phyloP scores from a whole-genome alignment of 2,888 invertebrate genomes.

The Orthosia gothica region DNA sequence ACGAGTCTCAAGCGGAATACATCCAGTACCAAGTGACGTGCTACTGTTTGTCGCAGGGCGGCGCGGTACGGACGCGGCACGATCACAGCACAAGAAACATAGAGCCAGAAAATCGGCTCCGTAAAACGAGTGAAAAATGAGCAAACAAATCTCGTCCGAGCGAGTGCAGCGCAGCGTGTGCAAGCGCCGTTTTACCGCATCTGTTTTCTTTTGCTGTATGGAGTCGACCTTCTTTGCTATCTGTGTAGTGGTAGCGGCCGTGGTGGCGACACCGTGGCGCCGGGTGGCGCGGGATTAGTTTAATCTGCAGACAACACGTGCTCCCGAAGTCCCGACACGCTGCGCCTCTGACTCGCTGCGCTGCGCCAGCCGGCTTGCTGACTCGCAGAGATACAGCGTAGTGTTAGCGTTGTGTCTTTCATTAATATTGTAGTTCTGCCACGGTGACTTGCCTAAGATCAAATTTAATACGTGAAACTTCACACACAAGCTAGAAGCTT shows the following conservation, averaged over 20 bases:
- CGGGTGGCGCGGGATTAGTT: slow-evolving; percentile 46
- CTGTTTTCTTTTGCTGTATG: no score
- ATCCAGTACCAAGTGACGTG: neutral
- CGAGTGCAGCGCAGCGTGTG: no score
- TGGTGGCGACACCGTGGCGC: neutral
- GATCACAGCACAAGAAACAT: no score
- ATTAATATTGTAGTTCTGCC: neutral
- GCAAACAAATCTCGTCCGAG: no score
- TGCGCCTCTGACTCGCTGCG: slow-evolving; percentile 9
- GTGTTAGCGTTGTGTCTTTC: neutral
- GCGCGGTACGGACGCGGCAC: neutral
- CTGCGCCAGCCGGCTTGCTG: slow-evolving; percentile 7
- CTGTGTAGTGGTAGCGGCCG: neutral
- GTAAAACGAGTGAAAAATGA: no score
- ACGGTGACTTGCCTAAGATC: slow-evolving; percentile 1
- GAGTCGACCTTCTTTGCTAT: neutral
- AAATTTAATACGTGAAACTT: neutral
- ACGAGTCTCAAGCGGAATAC: slow-evolving; percentile 3
- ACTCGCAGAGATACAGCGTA: neutral
- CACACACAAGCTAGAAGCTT: neutral
- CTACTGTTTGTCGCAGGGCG: no score
- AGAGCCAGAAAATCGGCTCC: neutral
- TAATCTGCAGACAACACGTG: slow-evolving; percentile 55
- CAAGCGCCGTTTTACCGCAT: no score
- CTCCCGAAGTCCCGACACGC: slow-evolving; percentile 6